Conservation (phyloP, 2,888 invertebrate genomes). For the Drosophila kuntzei region DNA sequence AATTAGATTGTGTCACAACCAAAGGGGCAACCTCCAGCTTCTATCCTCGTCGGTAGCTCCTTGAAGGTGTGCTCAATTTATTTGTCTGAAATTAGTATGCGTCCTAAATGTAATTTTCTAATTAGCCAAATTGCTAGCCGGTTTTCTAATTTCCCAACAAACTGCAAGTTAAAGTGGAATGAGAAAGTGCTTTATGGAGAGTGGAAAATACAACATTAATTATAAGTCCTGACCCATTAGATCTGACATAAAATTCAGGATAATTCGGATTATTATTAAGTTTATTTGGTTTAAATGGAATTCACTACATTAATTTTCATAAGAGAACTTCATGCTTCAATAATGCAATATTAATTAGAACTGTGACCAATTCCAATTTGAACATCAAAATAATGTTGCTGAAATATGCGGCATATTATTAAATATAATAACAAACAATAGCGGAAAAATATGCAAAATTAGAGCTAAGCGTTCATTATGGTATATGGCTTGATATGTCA, state of each 20-base stretch:
- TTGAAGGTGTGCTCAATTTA: slow-evolving; percentile 61
- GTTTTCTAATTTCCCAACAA: background rate
- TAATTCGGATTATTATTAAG: background rate
- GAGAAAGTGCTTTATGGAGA: too few species aligned
- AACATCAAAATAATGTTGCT: slow-evolving; percentile 26
- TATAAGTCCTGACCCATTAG: background rate
- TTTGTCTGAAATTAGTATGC: slow-evolving; percentile 72
- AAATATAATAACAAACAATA: slow-evolving; percentile 32
- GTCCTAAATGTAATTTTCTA: slow-evolving; percentile 76
- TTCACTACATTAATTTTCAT: background rate
- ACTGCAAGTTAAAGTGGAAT: background rate
- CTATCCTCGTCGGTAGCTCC: background rate
- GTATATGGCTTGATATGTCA: slow-evolving; percentile 78
- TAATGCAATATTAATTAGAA: slow-evolving; percentile 8
- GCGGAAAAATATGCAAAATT: slow-evolving; percentile 65
- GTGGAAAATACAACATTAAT: background rate
- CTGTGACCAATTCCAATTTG: slow-evolving; percentile 17
- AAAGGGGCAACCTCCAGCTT: slow-evolving; percentile 36
- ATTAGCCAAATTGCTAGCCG: slow-evolving; percentile 62
- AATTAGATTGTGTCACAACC: slow-evolving; percentile 75
- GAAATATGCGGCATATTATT: slow-evolving; percentile 45
- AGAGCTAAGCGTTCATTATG: slow-evolving; percentile 73
- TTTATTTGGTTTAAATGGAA: background rate
- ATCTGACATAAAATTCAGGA: background rate
- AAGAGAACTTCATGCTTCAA: background rate